Conservation (phyloP, 2,888 invertebrate species). For the Diarsia dahlii region DNA sequence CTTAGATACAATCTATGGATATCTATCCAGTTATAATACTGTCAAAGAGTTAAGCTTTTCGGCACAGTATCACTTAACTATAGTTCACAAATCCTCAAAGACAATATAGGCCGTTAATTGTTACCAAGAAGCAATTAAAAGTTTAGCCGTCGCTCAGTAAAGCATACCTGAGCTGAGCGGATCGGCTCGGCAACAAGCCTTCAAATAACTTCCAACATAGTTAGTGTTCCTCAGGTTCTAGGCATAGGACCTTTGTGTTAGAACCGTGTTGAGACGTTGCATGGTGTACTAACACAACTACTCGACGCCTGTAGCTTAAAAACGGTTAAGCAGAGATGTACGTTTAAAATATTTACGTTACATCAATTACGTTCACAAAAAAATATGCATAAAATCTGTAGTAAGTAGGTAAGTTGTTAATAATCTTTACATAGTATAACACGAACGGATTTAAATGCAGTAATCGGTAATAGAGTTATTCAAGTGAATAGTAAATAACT, state of each 20-base stretch:
- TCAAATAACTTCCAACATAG: slow-evolving; percentile 59
- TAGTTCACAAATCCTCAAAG: slow-evolving; percentile 35
- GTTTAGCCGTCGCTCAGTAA: slow-evolving; percentile 61
- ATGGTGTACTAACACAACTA: background rate
- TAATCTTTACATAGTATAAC: too few species aligned
- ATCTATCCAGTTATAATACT: background rate
- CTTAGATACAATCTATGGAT: background rate
- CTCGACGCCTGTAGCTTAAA: background rate
- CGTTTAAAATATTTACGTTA: background rate
- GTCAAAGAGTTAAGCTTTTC: slow-evolving; percentile 6
- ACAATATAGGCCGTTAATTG: slow-evolving; percentile 61
- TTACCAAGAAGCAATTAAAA: slow-evolving; percentile 72
- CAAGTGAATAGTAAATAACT: too few species aligned
- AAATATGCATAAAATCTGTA: background rate
- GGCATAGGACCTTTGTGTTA: slow-evolving; percentile 20
- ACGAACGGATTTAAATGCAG: too few species aligned
- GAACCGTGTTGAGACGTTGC: background rate
- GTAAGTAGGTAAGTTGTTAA: background rate
- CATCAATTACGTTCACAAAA: background rate
- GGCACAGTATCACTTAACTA: background rate
- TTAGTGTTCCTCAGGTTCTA: slow-evolving; percentile 32
- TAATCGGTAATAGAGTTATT: too few species aligned
- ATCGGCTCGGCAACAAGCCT: slow-evolving; percentile 53
- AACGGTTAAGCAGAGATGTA: background rate
- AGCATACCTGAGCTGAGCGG: slow-evolving; percentile 54